Conservation (phyloP, 2,888 invertebrate genomes). For the Hydriomena furcata region DNA sequence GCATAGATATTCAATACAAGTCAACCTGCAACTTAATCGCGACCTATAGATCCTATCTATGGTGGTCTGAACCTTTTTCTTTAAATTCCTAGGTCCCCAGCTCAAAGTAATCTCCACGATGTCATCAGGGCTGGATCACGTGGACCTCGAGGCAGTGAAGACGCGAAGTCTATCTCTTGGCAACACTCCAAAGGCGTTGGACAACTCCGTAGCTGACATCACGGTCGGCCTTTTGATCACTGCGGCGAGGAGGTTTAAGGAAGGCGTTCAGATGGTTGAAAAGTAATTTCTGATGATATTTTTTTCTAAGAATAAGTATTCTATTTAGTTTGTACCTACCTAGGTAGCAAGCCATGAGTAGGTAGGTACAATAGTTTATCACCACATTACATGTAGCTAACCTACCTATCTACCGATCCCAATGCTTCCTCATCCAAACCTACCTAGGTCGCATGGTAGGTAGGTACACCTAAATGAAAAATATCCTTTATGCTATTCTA, state of each 20-base stretch:
- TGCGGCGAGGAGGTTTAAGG: conserved; percentile 90
- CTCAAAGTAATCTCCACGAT: conserved; percentile 91
- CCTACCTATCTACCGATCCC: no score
- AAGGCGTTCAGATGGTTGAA: conserved; percentile 87
- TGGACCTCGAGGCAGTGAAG: conserved; percentile 89
- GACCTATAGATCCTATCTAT: no score
- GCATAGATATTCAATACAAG: no score
- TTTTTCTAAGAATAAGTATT: background rate
- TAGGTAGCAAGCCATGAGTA: no score
- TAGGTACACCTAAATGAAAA: no score
- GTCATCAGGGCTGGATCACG: conserved; percentile 94
- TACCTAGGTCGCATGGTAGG: no score
- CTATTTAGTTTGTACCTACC: no score
- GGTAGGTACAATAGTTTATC: no score
- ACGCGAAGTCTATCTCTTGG: conserved; percentile 89
- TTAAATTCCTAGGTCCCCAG: conserved; percentile 79
- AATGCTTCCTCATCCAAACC: no score
- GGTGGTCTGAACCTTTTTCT: background rate
- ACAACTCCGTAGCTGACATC: conserved; percentile 91
- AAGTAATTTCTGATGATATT: conserved; percentile 66
- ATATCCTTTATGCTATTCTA: no score
- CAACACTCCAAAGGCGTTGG: conserved; percentile 90
- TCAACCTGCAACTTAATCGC: no score
- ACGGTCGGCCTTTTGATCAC: conserved; percentile 90
- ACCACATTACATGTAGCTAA: no score